Evolutionary conservation across 2,797 vertebrate species (phyloP).

Genomic region (Intellagama lesueurii): DNA sequence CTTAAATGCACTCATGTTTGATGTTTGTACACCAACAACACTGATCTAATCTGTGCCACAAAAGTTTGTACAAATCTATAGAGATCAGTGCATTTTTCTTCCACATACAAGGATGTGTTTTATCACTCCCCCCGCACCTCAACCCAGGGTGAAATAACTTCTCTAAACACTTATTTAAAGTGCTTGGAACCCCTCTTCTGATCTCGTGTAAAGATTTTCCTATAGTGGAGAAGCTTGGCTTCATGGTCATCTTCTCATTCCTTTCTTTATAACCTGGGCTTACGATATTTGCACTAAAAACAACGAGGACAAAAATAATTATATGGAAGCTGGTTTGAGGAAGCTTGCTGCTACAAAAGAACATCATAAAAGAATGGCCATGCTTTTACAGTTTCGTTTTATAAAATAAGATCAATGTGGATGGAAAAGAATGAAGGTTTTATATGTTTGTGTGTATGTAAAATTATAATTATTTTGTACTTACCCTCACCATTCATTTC

Average conservation of each 20-base stretch:
- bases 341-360: conserved; percentile 83
- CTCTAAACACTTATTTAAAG: conserved; percentile 64
- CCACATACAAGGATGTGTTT: conserved; percentile 7
- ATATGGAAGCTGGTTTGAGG: conserved; percentile 79
- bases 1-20: conserved; percentile 26
- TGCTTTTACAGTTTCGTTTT: conserved; percentile 81
- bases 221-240: conserved; percentile 62
- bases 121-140: conserved; percentile 11
- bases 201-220: conserved; percentile 64
- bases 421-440: conserved; percentile 71
- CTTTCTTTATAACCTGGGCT: conserved; percentile 78
- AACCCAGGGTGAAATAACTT: conserved; percentile 43
- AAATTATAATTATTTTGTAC: conserved; percentile 42
- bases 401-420: conserved; percentile 82
- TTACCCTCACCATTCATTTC: conserved; percentile 36
- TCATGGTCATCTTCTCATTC: conserved; percentile 63
- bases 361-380: conserved; percentile 73
- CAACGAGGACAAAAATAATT: conserved; percentile 39
- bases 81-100: conserved; percentile 54
- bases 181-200: conserved; percentile 57
- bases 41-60: conserved; percentile 49
- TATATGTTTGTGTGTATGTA: conserved; percentile 47
- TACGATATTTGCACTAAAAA: conserved; percentile 84
- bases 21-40: conserved; percentile 19
- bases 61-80: conserved; percentile 39